Evolutionary conservation across 2,797 vertebrate genomes (phyloP), one percentile per base, ranked within the genome.

Genomic region (Clarias laeviceps): DNA sequence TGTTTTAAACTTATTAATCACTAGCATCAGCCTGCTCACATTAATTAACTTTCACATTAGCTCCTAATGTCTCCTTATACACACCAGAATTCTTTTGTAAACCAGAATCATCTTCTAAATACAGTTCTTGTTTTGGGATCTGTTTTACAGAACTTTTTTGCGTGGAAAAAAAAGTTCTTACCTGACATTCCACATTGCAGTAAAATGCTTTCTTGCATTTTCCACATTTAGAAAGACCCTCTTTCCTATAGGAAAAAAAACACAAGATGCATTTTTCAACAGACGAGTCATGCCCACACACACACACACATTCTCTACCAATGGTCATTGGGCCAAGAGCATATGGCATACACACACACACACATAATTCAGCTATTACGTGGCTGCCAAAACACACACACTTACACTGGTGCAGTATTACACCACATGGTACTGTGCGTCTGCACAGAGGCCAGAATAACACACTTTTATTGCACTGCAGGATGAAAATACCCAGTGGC

Each of bases 191-290:
- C 70, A 91, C 96, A 84, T 97, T 92, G 96, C 98, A 99, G 94
- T 99, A 99, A 89, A 96, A 97, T 7, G 97, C 97, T 93, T 98
- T 97, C 90, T 96, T 99, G 93, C 98, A 99, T 86, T 97, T 97
- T 89, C 98, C 98, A 89, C 98, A 99, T 91, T 96, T 97, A 87
- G 97, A 97, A 93, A 99, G 92, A n/a, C 93, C 92, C 89, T 98
- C 95, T 94, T 97, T 97, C 93, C 98, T 99, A 90, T 62, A 68
- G 91, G 57, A 89, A 24, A 87, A 82, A n/a, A 87, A 82, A 24
- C 17, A 84, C 18, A 17, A 37, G 59, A 14, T 54, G 66, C 29
- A 61, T 64, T 73, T 85, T 56, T 45, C 8, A 12, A 78, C 3
- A 61, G 29, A 66, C 15, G 12, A 40, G 59, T 32, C 29, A 0